Base-by-base conservation (phyloP, 2,797 vertebrate species). In the Potorous gilbertii region DNA sequence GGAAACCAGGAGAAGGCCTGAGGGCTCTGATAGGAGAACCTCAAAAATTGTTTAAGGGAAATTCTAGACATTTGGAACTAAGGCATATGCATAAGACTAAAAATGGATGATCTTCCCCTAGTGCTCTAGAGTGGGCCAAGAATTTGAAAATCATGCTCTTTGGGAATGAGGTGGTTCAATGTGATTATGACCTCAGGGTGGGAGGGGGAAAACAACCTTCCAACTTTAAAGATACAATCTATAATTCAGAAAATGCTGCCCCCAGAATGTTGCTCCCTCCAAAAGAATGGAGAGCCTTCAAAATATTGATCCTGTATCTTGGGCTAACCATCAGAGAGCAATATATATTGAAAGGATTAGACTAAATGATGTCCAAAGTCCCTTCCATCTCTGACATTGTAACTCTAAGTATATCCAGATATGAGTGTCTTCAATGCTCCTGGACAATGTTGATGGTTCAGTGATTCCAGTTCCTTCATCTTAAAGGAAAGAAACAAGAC, bases 41-140 rank as follows among this genome's bases (percentile, higher is more conserved):
- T 1, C 29, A 21, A 28, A 10, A 34, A 87, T 11, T 27, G 50
- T 87, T 27, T 8, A 87, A 34, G 0, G 1, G 54, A 18, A 27
- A 31, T 56, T 50, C 11, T 0, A 52, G 59, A 27, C 14, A 0
- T 2, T 0, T 13, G 28, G 91, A 55, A 34, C 13, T 0, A 40
- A 92, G 95, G 90, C 74, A 50, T 0, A 27, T 24, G 92, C 55
- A n/a, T 81, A 1, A 2, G 28, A 46, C 54, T 34, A 1, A 0
- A 5, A 1, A 1, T 0, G 59, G 46, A 1, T 16, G 6, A 62
- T 8, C 18, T n/a, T 90, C 34, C 0, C 0, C 0, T 6, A 16
- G 0, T 3, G 18, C 31, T 16, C 55, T 50, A 0, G 1, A 34
- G 24, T 21, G 14, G 9, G 34, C 81, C 66, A 2, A 10, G 27